A percentile compares a stretch with the other conserved stretches of the same genome.
These are phyloP conservation scores for Thunnus thynnus DNA, from an alignment of 2,113 vertebrate genomes.

Conservation along the genomic window DNA sequence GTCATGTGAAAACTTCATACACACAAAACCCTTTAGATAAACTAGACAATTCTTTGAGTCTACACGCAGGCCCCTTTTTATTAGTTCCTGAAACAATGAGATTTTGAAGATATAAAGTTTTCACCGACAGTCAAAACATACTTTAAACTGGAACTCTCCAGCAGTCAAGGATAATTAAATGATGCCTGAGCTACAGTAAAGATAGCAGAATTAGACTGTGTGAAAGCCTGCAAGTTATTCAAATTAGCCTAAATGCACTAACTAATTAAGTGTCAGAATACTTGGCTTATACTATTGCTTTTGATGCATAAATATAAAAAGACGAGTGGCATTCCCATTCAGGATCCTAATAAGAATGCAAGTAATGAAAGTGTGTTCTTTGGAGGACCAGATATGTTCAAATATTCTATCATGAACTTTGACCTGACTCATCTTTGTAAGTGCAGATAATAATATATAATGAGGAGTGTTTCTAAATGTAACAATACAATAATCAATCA, in stretches of 20 bases:
- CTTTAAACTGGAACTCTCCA: not conserved
- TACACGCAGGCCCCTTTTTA: not conserved
- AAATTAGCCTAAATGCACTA: not conserved
- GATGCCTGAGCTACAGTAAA: not conserved
- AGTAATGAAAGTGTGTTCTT: not conserved
- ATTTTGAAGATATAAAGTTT: not conserved
- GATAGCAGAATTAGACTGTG: not conserved
- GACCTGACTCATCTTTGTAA: not conserved
- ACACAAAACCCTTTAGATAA: constrained; percentile 1
- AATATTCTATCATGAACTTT: not conserved
- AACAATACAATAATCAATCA: not conserved
- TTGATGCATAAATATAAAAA: not conserved
- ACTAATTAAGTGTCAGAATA: not conserved
- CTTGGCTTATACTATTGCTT: not conserved
- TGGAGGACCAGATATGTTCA: not conserved
- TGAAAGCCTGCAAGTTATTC: not conserved
- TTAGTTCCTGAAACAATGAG: not conserved
- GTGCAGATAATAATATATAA: too few species aligned
- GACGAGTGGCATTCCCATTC: too few species aligned
- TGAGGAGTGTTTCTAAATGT: not conserved
- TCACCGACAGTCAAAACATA: not conserved
- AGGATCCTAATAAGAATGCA: too few species aligned
- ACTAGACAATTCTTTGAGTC: not conserved
- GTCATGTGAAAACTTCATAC: constrained; percentile 15
- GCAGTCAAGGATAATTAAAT: not conserved